Evolutionary conservation across 1,140 invertebrate genomes (phyloP).

Genomic region (Sminthurinus signatus): DNA sequence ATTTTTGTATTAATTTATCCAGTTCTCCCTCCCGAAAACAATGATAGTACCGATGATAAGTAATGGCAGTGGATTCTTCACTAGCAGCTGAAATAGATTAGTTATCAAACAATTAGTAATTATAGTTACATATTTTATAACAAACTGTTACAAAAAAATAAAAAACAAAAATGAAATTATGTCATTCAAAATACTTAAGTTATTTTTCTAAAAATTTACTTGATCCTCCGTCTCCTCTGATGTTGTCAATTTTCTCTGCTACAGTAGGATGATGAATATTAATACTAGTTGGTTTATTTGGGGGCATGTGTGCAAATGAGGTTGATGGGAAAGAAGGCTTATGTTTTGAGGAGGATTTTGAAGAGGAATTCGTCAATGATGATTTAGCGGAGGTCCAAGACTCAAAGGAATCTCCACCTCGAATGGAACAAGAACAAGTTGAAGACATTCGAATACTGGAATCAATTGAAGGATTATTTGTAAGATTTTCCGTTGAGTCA

Average conservation of each 20-base stretch:
- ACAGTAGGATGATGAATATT: too few species aligned
- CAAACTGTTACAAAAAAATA: too few species aligned
- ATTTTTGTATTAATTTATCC: too few species aligned
- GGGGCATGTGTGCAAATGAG: constrained; percentile 12
- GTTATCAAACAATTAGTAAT: too few species aligned
- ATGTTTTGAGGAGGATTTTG: constrained; percentile 21
- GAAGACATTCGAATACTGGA: constrained; percentile 39
- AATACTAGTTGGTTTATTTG: background rate
- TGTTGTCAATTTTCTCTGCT: background rate
- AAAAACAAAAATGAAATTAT: too few species aligned
- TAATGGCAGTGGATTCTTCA: background rate
- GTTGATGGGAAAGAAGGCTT: constrained; percentile 23
- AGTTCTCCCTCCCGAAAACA: background rate
- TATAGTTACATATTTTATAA: too few species aligned
- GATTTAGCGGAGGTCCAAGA: constrained; percentile 40
- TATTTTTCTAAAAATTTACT: constrained; percentile 88
- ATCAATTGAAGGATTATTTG: constrained; percentile 37
- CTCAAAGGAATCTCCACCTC: constrained; percentile 40
- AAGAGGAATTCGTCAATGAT: constrained; percentile 37
- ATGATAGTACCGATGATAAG: background rate
- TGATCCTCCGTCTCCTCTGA: constrained; percentile 69
- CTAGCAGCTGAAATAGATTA: constrained; percentile 17
- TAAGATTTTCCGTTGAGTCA: constrained; percentile 39
- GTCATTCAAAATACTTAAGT: constrained; percentile 85
- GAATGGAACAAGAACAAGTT: constrained; percentile 40